Evolutionary conservation across 2,797 vertebrate genomes (phyloP).

Genomic region (Pseudomugil gertrudae): DNA sequence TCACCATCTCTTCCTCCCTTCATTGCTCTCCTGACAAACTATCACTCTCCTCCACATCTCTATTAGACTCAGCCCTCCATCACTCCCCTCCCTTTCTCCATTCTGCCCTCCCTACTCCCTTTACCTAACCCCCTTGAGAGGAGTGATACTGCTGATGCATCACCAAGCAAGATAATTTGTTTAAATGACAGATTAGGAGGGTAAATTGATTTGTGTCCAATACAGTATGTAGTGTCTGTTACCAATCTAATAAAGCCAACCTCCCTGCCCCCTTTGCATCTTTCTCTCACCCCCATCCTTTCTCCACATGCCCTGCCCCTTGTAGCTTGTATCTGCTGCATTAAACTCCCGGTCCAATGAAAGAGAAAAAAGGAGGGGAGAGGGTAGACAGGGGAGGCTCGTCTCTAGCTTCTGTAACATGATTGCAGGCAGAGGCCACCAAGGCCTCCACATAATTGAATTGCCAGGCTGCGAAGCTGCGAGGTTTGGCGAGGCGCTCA

Average conservation of each 20-base stretch:
- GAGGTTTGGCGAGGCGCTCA: constrained; percentile 73
- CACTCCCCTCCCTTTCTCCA: constrained; percentile 29
- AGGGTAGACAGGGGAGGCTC: constrained; percentile 18
- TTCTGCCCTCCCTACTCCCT: constrained; percentile 43
- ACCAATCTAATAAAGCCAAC: constrained; percentile 79
- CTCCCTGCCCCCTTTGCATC: constrained; percentile 34
- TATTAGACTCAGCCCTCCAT: constrained; percentile 60
- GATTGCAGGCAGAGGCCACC: constrained; percentile 66
- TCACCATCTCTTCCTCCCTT: constrained; percentile 18
- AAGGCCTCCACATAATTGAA: constrained; percentile 76
- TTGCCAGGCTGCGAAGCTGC: constrained; percentile 65
- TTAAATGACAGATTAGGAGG: constrained; percentile 84
- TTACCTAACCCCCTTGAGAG: constrained; percentile 52
- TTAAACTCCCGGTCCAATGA: constrained; percentile 45
- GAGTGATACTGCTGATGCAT: constrained; percentile 79
- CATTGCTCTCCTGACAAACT: constrained; percentile 55
- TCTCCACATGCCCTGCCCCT: constrained; percentile 28
- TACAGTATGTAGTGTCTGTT: constrained; percentile 78
- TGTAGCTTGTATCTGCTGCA: constrained; percentile 48
- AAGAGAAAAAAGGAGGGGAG: constrained; percentile 10
- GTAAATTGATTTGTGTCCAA: constrained; percentile 79
- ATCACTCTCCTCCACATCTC: constrained; percentile 68
- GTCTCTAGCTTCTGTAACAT: constrained; percentile 68
- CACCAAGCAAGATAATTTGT: constrained; percentile 79
- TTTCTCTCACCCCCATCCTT: constrained; percentile 38